phyloP scores from a whole-genome alignment of 1,140 invertebrate species.

The Choristoneura fumiferana region DNA sequence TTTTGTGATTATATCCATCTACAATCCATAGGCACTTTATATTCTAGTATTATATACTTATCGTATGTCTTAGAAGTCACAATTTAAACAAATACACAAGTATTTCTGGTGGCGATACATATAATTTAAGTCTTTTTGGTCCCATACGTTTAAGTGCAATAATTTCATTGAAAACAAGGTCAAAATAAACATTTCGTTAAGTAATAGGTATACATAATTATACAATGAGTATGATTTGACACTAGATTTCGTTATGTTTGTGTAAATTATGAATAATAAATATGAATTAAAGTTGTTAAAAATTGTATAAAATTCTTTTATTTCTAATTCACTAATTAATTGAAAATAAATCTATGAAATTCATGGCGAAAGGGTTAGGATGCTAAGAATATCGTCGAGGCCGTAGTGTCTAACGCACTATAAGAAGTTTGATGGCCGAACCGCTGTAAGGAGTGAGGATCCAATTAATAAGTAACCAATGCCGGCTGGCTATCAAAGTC shows the following conservation, averaged over 20 bases:
- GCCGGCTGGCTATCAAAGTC: no score
- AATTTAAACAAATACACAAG: conserved; percentile 1
- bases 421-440: no score
- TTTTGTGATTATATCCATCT: no score
- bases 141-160: conserved; percentile 18
- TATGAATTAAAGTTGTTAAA: conserved; percentile 72
- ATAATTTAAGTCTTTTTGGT: conserved; percentile 9
- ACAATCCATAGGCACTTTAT: no score
- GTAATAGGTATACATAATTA: conserved; percentile 20
- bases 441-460: no score
- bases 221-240: conserved; percentile 37
- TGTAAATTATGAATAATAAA: conserved; percentile 70
- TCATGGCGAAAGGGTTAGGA: no score
- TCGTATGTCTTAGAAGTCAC: conserved; percentile 1
- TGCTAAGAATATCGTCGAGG: no score
- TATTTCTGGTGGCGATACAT: conserved; percentile 5
- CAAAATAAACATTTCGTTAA: conserved; percentile 21
- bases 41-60: no score
- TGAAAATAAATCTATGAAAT: no score
- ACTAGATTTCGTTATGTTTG: conserved; percentile 71
- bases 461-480: no score
- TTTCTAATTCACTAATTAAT: conserved; percentile 9
- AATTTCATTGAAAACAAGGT: conserved; percentile 23
- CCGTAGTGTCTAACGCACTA: no score
- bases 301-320: conserved; percentile 38